These are phyloP conservation scores for Sceloporus tristichus DNA, from an alignment of 2,113 vertebrate genomes.

Conservation along the genomic window DNA sequence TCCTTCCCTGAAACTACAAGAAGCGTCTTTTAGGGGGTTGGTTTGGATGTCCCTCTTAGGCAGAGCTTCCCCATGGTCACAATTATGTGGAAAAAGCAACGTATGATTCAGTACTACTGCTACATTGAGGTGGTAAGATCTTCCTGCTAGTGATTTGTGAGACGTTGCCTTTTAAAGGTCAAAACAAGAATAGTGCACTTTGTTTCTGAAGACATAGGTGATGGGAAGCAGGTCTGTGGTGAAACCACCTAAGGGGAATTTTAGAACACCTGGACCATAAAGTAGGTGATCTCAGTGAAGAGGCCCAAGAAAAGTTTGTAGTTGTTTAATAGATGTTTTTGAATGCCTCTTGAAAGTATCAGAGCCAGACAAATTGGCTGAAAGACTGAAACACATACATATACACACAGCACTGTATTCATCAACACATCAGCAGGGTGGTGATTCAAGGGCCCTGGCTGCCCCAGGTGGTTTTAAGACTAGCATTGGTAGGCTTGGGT, in stretches of 20 bases:
- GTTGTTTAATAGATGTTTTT: background rate
- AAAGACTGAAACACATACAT: background rate
- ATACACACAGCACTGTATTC: too few relatives aligned
- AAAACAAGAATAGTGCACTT: background rate
- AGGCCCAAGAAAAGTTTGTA: background rate
- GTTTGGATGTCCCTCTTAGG: background rate
- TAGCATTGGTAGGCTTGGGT: background rate
- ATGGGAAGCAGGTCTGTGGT: background rate
- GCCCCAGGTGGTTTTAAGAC: background rate
- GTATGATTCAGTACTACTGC: background rate
- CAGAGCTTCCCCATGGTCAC: background rate
- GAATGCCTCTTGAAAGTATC: background rate
- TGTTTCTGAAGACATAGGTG: background rate
- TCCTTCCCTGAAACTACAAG: background rate
- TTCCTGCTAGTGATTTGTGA: background rate
- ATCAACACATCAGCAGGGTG: background rate
- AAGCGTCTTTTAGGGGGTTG: background rate
- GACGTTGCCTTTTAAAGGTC: background rate
- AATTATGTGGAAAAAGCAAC: background rate
- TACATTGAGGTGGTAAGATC: background rate
- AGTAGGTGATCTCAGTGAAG: background rate
- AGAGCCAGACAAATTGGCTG: background rate
- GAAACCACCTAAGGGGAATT: background rate
- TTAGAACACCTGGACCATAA: background rate
- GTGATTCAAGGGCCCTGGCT: background rate